Conservation (phyloP, 2,797 vertebrate genomes). For the Todus mexicanus region DNA sequence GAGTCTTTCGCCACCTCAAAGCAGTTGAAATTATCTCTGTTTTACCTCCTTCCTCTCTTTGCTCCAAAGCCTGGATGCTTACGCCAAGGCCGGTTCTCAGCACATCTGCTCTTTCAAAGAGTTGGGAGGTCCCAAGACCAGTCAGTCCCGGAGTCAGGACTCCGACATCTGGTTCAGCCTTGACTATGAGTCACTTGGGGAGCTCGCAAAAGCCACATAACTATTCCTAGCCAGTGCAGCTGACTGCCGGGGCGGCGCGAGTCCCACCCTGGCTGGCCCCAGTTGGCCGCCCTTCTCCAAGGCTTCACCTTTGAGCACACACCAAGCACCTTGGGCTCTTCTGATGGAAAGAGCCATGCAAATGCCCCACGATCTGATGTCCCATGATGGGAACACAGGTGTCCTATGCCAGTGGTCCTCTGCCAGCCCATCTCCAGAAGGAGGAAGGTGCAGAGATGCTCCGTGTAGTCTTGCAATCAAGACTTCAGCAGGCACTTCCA, state of each 20-base stretch:
- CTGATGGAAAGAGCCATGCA: neutral
- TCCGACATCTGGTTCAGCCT: constrained; percentile 34
- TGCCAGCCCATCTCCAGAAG: neutral
- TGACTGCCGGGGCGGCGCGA: rapidly evolving
- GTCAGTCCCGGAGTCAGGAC: neutral
- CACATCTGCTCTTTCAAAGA: constrained; percentile 35
- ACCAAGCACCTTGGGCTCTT: neutral
- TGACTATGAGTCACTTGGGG: neutral
- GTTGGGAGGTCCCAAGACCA: constrained; percentile 19
- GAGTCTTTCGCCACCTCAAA: constrained; percentile 28
- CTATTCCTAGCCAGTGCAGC: neutral
- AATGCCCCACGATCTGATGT: neutral
- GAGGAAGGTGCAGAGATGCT: neutral
- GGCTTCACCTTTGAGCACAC: neutral
- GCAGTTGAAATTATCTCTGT: constrained; percentile 15
- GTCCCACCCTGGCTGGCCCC: neutral
- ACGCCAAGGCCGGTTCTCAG: neutral
- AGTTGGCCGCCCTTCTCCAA: neutral
- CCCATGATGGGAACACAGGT: neutral
- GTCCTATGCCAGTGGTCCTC: neutral
- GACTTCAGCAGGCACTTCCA: neutral
- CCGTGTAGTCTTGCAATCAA: rapidly evolving
- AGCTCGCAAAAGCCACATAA: constrained; percentile 34
- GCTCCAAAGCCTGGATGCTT: neutral
- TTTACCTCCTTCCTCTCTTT: constrained; percentile 34